These are phyloP conservation scores for Dysidea cf. avara DNA, from an alignment of 37 sponge, comb jelly and placozoan species.

Conservation along the genomic window DNA sequence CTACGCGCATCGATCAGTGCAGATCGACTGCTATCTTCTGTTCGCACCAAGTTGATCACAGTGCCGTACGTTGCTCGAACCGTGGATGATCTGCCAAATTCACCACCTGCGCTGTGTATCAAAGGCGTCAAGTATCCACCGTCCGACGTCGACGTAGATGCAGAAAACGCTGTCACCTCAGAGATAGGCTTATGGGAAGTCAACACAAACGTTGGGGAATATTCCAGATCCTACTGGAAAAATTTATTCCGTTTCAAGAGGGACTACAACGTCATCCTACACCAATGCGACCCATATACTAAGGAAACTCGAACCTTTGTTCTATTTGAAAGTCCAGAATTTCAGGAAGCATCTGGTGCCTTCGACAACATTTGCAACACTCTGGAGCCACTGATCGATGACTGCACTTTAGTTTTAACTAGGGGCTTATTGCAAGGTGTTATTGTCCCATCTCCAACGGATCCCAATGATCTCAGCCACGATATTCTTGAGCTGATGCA, in stretches of 20 bases:
- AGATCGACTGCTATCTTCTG: too few relatives aligned
- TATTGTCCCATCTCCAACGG: background rate
- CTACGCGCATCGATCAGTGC: too few relatives aligned
- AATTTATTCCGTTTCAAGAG: background rate
- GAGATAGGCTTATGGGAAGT: conserved; percentile 4
- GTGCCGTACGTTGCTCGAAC: too few relatives aligned
- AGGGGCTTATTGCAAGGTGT: background rate
- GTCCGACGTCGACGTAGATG: background rate
- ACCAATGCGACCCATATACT: background rate
- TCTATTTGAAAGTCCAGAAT: background rate
- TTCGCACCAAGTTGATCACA: too few relatives aligned
- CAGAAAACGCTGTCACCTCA: background rate
- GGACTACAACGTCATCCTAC: conserved; percentile 13
- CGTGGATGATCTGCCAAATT: too few relatives aligned
- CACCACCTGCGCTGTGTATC: too few relatives aligned
- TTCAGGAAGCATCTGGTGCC: background rate
- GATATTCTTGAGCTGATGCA: conserved; percentile 6
- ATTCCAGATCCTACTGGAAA: background rate
- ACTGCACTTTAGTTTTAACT: background rate
- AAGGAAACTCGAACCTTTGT: background rate
- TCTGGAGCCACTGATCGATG: background rate
- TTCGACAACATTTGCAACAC: background rate
- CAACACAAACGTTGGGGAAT: background rate
- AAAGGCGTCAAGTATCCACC: too few relatives aligned
- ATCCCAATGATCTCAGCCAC: background rate